A percentile compares a stretch with the other conserved stretches of the same genome.
Conservation (phyloP, 2,113 vertebrate genomes). For the Gadus chalcogrammus region DNA sequence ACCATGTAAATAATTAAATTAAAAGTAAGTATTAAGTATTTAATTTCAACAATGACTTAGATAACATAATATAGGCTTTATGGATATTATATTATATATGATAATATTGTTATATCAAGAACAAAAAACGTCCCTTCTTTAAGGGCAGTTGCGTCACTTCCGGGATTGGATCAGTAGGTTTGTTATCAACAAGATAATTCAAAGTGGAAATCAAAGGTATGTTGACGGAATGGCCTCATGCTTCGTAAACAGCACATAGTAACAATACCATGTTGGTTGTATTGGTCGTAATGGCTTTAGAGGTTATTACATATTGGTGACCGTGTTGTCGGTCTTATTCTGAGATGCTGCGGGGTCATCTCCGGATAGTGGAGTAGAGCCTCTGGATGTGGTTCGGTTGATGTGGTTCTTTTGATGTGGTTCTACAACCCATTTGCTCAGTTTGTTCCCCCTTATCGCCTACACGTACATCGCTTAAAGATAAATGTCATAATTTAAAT, state of each 20-base stretch:
- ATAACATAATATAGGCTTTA: background rate
- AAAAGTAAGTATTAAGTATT: background rate
- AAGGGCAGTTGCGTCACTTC: constrained; percentile 48
- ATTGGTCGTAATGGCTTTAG: background rate
- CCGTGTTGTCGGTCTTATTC: constrained; percentile 27
- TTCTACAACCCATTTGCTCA: background rate
- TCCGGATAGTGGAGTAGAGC: constrained; percentile 20
- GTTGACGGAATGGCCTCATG: constrained; percentile 8
- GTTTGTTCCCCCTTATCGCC: background rate
- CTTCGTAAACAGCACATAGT: background rate
- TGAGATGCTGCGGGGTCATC: constrained; percentile 43
- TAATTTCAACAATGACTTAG: background rate
- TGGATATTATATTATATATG: background rate
- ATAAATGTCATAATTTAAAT: background rate
- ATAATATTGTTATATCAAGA: background rate
- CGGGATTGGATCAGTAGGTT: constrained; percentile 51
- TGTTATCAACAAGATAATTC: constrained; percentile 57
- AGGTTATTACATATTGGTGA: background rate
- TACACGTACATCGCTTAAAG: background rate
- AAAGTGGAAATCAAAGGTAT: constrained; percentile 47
- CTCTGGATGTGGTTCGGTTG: background rate
- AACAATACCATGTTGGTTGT: fast-evolving
- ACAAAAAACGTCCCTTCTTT: background rate
- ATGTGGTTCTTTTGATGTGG: background rate
- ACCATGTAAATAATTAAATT: background rate